Evolutionary conservation across 2,888 invertebrate genomes (phyloP), one percentile per base, ranked within the genome.

Genomic region (Nasonia oneida): DNA sequence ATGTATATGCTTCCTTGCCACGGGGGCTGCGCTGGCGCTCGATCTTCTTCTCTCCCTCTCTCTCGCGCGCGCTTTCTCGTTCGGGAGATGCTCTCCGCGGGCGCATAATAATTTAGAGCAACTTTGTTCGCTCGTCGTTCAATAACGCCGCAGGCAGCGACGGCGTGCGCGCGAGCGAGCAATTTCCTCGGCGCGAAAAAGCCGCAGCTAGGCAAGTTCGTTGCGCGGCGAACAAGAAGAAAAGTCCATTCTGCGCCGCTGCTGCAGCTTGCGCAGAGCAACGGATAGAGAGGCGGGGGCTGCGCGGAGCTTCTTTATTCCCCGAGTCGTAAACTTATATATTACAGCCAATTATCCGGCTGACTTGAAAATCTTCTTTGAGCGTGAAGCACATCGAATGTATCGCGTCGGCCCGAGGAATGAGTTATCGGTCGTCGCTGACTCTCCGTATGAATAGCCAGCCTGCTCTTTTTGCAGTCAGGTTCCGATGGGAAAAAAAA

Each of bases 71-170:
- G 53, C 39, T 78, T 18, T 47, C 57, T 14, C n/a, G 23, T 8
- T 74, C 15, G 33, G 29, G 10, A 71, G 75, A 77, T 14, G 76
- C 47, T 47, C 77, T 53, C 57, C 87, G 88, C 57, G 71, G 88
- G 88, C 89, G 89, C 89, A 89, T 89, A 88, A 90, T 90, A 88
- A 90, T 90, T 90, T 89, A 88, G 88, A 89, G 88, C 88, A 89
- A 90, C 89, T 90, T 89, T 90, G 89, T 89, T 88, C 90, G 88
- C 87, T 88, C 88, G 88, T 89, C 88, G 89, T 89, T 89, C 89
- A 88, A 90, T 89, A 90, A 89, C 88, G 88, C 89, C 88, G 89
- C 87, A 88, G 88, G 88, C 89, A 88, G 88, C 87, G 39, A 84
- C 84, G 33, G 77, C 33, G 64, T 47, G 71, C 47, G 57, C 2